Evolutionary conservation across 1,140 invertebrate genomes (phyloP), one percentile per base, ranked within the genome.

Genomic region (Drosophila ohnishii): DNA sequence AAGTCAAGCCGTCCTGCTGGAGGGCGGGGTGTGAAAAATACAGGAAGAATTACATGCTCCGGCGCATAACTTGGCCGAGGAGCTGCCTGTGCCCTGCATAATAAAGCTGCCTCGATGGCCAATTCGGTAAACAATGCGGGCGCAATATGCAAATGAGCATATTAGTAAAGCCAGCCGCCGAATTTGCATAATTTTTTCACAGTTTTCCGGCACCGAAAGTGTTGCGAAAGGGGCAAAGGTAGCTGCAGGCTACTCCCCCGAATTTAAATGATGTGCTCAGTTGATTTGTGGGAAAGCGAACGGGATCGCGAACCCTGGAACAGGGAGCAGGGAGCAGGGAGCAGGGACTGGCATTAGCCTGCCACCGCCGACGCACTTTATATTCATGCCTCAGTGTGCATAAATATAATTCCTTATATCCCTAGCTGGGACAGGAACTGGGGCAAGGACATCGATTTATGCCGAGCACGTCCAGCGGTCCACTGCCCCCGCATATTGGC

Each of bases 141-240:
- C 63, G 71, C 60, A 80, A 76, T 75, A 87, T 87, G 84, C 74
- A 88, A 88, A 87, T 88, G 57, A 64, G 84, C 78, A 75, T 78
- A 88, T 88, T 83, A 71, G 80, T 67, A 51, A 67, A 73, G 75
- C 53, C 47, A 62, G 58, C 47, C 59, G 37, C 45, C 35, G 44
- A 60, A 87, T 87, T 88, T 88, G 63, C 80, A 87, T 87, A 84
- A 87, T 78, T 76, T 82, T 48, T 44, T 53, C 51, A 59, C 60
- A 58, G 47, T 56, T 77, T 75, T 35, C 32, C 34, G 48, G 19
- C 58, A 22, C 37, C 44, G 62, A 80, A 70, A 53, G 78, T 74
- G 57, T 45, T 28, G 44, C 37, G 45, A 50, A 37, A 40, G 57
- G 42, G 67, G 25, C 34, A 50, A 70, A 65, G 63, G 42, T 39